Conservation (phyloP, 2,888 invertebrate genomes). For the Pheosia tremula region DNA sequence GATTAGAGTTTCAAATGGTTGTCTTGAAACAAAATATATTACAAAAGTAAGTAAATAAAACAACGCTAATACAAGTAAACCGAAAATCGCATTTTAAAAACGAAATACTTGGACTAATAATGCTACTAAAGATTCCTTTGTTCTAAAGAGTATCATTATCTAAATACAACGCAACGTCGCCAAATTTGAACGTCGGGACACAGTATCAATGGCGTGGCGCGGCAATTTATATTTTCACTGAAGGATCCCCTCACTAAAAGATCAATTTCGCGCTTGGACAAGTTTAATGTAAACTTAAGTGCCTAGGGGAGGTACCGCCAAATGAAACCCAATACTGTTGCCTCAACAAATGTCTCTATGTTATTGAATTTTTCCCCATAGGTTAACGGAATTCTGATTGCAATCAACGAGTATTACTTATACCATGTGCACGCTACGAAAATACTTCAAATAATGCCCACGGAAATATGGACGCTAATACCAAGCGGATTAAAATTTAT, state of each 20-base stretch:
- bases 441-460: background rate
- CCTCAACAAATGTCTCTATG: constrained; percentile 73
- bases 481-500: too few species aligned
- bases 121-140: background rate
- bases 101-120: background rate
- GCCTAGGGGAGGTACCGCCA: constrained; percentile 71
- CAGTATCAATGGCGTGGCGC: constrained; percentile 72
- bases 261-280: constrained; percentile 84
- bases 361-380: constrained; percentile 72
- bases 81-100: background rate
- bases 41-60: too few species aligned
- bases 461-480: too few species aligned
- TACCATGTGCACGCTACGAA: background rate
- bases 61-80: too few species aligned
- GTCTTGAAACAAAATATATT: too few species aligned
- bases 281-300: constrained; percentile 82
- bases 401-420: constrained; percentile 25
- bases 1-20: too few species aligned
- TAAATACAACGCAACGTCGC: constrained; percentile 3
- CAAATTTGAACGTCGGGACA: constrained; percentile 49
- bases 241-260: constrained; percentile 78
- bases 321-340: constrained; percentile 72
- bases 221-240: constrained; percentile 77
- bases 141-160: constrained; percentile 1
- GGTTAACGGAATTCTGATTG: constrained; percentile 46